Evolutionary conservation across 2,797 vertebrate species (phyloP), one percentile per base, ranked within the genome.

Genomic region (Chlorospingus flavigularis): DNA sequence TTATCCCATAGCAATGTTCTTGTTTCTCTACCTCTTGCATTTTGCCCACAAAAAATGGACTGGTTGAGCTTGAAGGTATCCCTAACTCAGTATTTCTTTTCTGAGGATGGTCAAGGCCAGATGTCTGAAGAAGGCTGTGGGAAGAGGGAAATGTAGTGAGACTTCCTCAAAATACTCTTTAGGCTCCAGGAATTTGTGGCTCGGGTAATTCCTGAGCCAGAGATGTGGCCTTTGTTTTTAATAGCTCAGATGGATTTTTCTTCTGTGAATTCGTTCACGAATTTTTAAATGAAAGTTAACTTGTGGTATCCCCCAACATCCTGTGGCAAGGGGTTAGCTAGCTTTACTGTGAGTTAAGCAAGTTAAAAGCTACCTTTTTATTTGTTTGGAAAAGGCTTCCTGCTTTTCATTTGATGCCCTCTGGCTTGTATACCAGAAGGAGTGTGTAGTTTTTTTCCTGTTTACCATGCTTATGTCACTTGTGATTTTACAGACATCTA

Each of bases 161-260:
- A 86, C 94, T 95, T 96, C 96, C 94, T 96, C 96, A 96, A 96
- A 96, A 91, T 73, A 83, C 91, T 68, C 66, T 95, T 91, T 86
- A 75, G 87, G 28, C 66, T 96, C 88, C 93, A 96, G 76, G 95
- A 96, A 90, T 95, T 58, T 94, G 93, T 94, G 94, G 90, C 66
- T 94, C 0, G 4, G 70, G 39, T 94, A 62, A 86, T 94, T 92
- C 62, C 58, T 75, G 62, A 83, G 94, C 90, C 94, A 94, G 82
- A 83, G 65, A 91, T 88, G 85, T 62, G 93, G 85, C 90, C 90
- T 95, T 94, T 96, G 68, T 92, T 95, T 94, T 95, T 81, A 94
- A 95, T 80, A 92, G 91, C 85, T 83, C 62, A 95, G 91, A 95
- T 95, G 82, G 91, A 92, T 95, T 96, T 96, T 95, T 95, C 93